phyloP scores from a whole-genome alignment of 2,113 vertebrate genomes.

The Gobius niger region DNA sequence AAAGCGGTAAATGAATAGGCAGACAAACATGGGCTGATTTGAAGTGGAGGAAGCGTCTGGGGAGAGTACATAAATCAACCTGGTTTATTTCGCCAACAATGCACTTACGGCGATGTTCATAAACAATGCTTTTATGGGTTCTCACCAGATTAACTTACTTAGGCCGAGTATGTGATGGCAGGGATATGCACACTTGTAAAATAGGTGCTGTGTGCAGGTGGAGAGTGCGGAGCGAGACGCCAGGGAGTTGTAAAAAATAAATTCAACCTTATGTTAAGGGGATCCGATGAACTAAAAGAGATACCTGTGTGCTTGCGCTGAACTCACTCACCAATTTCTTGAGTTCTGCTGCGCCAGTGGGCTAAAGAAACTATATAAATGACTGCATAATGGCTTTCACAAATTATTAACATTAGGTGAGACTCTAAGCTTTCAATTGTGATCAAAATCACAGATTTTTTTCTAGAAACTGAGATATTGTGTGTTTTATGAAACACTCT shows the following conservation, averaged over 20 bases:
- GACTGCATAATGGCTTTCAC: no score
- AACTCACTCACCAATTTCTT: no score
- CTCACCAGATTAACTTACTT: conserved; percentile 62
- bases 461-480: no score
- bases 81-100: conserved; percentile 69
- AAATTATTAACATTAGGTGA: no score
- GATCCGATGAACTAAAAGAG: neutral
- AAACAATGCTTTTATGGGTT: conserved; percentile 69
- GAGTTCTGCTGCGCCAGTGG: no score
- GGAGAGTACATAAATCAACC: conserved; percentile 53
- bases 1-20: conserved; percentile 7
- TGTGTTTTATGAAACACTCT: no score
- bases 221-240: conserved; percentile 5
- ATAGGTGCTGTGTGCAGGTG: conserved; percentile 1
- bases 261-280: neutral
- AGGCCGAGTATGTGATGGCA: conserved; percentile 49
- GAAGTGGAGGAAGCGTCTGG: conserved; percentile 9
- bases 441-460: no score
- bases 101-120: conserved; percentile 71
- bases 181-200: conserved; percentile 41
- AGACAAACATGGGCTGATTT: conserved; percentile 14
- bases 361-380: no score
- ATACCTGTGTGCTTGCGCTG: neutral
- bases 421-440: no score
- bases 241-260: neutral